These are phyloP conservation scores for Sminthurides aquaticus DNA, from an alignment of 2,888 invertebrate genomes.

Conservation along the genomic window DNA sequence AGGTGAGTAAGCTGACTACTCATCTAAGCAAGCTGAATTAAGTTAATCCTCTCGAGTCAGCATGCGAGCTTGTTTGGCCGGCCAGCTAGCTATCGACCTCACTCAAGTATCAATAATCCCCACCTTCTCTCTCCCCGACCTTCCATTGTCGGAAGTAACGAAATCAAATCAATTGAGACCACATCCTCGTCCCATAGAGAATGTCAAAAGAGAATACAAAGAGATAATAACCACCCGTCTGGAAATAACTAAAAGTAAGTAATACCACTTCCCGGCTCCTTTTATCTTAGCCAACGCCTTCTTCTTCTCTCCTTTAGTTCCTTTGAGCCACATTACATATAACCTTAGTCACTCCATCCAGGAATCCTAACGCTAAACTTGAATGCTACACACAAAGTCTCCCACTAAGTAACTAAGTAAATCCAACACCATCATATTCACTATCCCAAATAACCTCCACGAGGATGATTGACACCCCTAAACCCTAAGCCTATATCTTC, in stretches of 20 bases:
- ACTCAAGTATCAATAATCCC: too few species aligned
- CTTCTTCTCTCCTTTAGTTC: background rate
- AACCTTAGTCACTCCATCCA: too few species aligned
- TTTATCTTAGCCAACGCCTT: constrained; percentile 9
- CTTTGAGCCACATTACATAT: too few species aligned
- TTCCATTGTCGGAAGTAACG: background rate
- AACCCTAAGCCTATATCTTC: constrained; percentile 12
- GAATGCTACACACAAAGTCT: too few species aligned
- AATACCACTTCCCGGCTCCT: background rate
- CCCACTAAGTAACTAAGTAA: too few species aligned
- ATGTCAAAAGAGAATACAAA: constrained; percentile 4
- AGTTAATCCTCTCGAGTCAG: too few species aligned
- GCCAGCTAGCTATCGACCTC: too few species aligned
- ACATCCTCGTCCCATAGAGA: background rate
- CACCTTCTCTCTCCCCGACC: background rate
- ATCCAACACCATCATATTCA: too few species aligned
- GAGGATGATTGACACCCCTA: constrained; percentile 16
- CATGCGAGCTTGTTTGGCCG: too few species aligned
- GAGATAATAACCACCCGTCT: constrained; percentile 9
- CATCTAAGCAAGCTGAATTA: too few species aligned
- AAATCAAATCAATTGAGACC: background rate
- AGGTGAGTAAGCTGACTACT: too few species aligned
- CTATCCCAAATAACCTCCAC: background rate
- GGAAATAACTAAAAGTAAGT: constrained; percentile 1
- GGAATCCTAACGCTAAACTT: too few species aligned